Evolutionary conservation across 2,888 invertebrate genomes (phyloP).

Genomic region (Geophilus truncorum): DNA sequence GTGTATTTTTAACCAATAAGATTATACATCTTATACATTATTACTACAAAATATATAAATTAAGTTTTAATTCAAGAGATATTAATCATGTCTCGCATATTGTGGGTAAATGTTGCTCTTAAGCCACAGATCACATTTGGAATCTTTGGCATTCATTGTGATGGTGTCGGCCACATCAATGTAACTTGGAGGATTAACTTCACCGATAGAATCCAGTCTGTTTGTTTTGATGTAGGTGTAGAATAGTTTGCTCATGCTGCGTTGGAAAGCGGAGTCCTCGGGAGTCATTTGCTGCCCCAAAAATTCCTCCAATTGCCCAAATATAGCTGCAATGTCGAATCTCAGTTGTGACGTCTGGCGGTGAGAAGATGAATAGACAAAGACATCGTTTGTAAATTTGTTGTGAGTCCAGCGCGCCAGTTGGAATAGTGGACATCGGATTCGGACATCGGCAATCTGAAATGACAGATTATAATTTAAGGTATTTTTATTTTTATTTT

Average conservation of each 20-base stretch:
- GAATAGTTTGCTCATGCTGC: not conserved
- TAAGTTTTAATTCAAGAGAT: not conserved
- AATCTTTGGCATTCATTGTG: not conserved
- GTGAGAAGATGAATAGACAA: not conserved
- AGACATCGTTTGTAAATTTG: not conserved
- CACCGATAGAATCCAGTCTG: not conserved
- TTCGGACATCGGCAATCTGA: slow-evolving; percentile 19
- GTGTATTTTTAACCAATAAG: not conserved
- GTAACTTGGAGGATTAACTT: not conserved
- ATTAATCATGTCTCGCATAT: slow-evolving; percentile 8
- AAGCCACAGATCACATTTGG: slow-evolving; percentile 19
- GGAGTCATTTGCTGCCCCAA: not conserved
- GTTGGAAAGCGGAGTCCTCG: not conserved
- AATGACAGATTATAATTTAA: no score
- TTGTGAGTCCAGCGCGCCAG: not conserved
- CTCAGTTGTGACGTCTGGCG: not conserved
- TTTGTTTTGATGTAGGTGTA: not conserved
- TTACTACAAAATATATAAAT: not conserved
- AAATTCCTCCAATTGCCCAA: not conserved
- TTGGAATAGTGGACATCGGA: not conserved
- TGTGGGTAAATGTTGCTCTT: slow-evolving; percentile 16
- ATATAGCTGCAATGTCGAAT: slow-evolving; percentile 17
- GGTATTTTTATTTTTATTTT: no score
- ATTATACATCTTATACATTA: not conserved
- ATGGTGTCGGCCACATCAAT: not conserved